Conservation (phyloP, 2,888 invertebrate genomes). For the Carpatolechia fugitivella region DNA sequence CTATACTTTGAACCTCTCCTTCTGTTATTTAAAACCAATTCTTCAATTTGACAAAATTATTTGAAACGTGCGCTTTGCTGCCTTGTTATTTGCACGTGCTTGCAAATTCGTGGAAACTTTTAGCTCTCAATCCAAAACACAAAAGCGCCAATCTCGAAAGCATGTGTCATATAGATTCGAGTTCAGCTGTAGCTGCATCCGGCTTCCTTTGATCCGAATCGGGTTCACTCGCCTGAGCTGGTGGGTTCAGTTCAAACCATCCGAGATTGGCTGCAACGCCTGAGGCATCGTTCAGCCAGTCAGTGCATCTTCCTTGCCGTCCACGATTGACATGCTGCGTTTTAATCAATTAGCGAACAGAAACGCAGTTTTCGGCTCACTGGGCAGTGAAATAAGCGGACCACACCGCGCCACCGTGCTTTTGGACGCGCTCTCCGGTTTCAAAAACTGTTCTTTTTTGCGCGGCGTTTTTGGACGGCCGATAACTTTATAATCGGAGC, state of each 20-base stretch:
- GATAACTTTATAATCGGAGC: conserved; percentile 19
- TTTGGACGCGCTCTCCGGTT: conserved; percentile 57
- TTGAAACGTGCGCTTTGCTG: no score
- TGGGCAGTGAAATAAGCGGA: conserved; percentile 73
- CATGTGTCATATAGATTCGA: conserved; percentile 24
- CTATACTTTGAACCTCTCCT: background rate
- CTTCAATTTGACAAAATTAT: background rate
- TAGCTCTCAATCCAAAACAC: background rate
- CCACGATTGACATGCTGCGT: conserved; percentile 71
- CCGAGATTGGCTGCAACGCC: conserved; percentile 23
- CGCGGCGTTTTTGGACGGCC: conserved; percentile 7
- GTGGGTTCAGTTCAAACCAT: background rate
- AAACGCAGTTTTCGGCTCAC: conserved; percentile 62
- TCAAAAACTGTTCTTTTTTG: conserved; percentile 46
- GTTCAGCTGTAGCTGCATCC: conserved; percentile 23
- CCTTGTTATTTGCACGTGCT: background rate
- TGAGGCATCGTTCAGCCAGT: conserved; percentile 26
- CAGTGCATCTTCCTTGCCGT: conserved; percentile 51
- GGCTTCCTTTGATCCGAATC: conserved; percentile 43
- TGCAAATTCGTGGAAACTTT: conserved; percentile 16
- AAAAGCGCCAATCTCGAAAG: conserved; percentile 10
- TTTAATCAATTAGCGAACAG: conserved; percentile 76
- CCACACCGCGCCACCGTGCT: conserved; percentile 56
- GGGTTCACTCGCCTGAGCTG: conserved; percentile 29
- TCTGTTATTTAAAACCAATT: background rate